A percentile compares a stretch with the other conserved stretches of the same genome.
Conservation (phyloP, 2,888 invertebrate genomes). For the Chaitophorus viminalis region DNA sequence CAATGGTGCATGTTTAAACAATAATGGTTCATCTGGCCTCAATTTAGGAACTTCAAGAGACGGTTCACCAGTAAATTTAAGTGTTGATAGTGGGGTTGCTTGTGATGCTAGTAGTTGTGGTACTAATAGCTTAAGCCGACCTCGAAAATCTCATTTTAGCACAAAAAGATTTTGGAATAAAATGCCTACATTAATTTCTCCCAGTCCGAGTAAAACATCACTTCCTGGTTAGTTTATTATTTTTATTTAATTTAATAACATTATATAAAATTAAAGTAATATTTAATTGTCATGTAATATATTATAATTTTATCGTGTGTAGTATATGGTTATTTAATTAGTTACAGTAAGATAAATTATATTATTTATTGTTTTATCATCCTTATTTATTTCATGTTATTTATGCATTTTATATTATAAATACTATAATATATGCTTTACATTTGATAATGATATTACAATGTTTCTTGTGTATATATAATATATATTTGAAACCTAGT, state of each 20-base stretch:
- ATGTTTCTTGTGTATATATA: background rate
- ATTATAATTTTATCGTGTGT: no score
- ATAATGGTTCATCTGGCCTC: slow-evolving; percentile 67
- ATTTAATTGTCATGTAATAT: no score
- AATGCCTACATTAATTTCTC: slow-evolving; percentile 64
- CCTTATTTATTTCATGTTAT: no score
- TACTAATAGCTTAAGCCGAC: slow-evolving; percentile 65
- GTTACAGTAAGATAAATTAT: no score
- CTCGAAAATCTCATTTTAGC: slow-evolving; percentile 58
- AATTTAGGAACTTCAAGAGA: slow-evolving; percentile 71
- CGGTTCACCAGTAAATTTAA: slow-evolving; percentile 71
- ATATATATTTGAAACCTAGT: background rate
- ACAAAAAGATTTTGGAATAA: slow-evolving; percentile 65
- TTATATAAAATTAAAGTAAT: background rate
- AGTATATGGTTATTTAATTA: no score
- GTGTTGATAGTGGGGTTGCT: slow-evolving; percentile 65
- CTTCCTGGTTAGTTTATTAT: slow-evolving; percentile 47
- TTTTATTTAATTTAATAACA: background rate
- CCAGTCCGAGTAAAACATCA: slow-evolving; percentile 58
- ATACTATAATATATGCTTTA: no score
- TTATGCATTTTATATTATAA: no score
- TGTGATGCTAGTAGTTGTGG: slow-evolving; percentile 65
- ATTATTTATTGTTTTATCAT: no score
- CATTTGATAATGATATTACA: no score
- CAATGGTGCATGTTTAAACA: slow-evolving; percentile 66